Evolutionary conservation across 2,113 vertebrate genomes (phyloP).

Genomic region (Ammodytes dubius): DNA sequence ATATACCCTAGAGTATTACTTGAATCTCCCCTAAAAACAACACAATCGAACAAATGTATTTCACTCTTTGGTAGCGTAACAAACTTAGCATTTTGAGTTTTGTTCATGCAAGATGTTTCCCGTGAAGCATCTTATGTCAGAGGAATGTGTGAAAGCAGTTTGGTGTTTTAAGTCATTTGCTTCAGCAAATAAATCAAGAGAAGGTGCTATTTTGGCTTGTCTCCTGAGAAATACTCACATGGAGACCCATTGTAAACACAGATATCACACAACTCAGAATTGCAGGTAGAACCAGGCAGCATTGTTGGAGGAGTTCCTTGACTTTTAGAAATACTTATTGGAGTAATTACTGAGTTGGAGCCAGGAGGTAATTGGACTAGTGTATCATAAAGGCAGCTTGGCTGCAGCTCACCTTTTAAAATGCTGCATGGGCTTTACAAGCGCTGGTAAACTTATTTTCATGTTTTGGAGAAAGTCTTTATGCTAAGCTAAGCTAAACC

Average conservation of each 20-base stretch:
- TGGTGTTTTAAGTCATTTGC: not conserved
- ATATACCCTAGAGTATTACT: no score
- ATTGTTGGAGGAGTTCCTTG: not conserved
- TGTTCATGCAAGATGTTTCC: not conserved
- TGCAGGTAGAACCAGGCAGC: not conserved
- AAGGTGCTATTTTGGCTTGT: not conserved
- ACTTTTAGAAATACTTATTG: not conserved
- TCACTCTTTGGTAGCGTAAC: not conserved
- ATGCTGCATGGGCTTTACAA: not conserved
- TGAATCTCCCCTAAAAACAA: not conserved
- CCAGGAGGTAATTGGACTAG: not conserved
- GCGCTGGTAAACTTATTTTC: not conserved
- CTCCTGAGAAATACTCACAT: not conserved
- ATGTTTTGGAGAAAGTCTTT: not conserved
- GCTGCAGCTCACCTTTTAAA: not conserved
- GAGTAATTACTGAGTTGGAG: not conserved
- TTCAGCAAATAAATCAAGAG: not conserved
- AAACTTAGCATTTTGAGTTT: not conserved
- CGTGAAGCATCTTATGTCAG: not conserved
- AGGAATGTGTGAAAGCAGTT: not conserved
- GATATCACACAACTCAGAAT: not conserved
- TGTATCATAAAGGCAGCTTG: not conserved
- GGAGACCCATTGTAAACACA: not conserved
- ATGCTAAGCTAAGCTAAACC: conserved; percentile 2
- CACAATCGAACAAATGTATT: not conserved